Evolutionary conservation across 2,113 vertebrate genomes (phyloP).

Genomic region (Bufo bufo): DNA sequence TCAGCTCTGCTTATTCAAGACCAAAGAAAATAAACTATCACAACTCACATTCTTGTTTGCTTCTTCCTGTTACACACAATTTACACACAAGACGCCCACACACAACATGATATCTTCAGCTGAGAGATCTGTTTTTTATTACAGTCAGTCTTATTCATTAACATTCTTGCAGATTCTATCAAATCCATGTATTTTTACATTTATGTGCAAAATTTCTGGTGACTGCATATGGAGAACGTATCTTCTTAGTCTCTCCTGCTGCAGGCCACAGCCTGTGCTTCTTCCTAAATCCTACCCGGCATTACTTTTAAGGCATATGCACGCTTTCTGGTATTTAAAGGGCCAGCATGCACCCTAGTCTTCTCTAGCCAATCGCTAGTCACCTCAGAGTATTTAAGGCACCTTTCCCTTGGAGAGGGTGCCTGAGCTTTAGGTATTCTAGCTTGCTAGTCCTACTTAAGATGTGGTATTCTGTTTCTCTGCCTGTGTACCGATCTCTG

Average conservation of each 20-base stretch:
- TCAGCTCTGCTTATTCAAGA: slow-evolving; percentile 11
- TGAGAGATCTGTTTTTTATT: not conserved
- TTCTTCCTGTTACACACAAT: slow-evolving; percentile 27
- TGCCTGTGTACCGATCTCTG: no score
- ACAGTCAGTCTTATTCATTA: not conserved
- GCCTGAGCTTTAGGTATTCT: no score
- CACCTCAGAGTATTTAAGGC: no score
- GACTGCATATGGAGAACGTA: not conserved
- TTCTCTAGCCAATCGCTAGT: no score
- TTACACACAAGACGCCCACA: slow-evolving; percentile 27
- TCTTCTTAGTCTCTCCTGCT: not conserved
- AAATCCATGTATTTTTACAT: not conserved
- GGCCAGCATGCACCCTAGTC: no score
- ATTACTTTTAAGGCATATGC: no score
- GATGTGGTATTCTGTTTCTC: no score
- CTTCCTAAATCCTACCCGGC: no score
- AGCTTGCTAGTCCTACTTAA: no score
- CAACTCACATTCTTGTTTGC: slow-evolving; percentile 9
- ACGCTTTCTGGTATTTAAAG: no score
- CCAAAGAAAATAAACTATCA: not conserved
- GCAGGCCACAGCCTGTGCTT: no score
- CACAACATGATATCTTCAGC: not conserved
- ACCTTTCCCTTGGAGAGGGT: no score
- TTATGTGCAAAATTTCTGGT: not conserved
- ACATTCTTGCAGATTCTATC: not conserved